phyloP scores from a whole-genome alignment of 2,888 invertebrate species.

The Xestia sexstrigata region DNA sequence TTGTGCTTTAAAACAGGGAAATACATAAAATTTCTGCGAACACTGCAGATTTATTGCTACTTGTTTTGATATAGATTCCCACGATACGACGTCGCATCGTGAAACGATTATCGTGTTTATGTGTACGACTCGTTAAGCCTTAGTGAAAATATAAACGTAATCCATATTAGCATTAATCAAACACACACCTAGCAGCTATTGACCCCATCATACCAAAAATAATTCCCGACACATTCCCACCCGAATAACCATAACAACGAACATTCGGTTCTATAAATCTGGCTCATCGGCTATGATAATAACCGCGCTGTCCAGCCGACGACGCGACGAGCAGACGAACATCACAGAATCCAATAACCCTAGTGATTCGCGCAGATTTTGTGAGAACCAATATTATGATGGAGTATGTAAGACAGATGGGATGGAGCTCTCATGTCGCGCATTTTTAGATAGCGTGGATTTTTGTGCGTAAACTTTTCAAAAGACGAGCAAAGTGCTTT shows the following conservation, averaged over 20 bases:
- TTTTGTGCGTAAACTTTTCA: too few species aligned
- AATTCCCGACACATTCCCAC: not conserved
- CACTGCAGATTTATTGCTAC: too few species aligned
- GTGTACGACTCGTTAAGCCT: too few species aligned
- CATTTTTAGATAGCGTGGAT: not conserved
- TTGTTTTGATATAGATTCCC: too few species aligned
- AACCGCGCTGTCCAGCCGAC: slow-evolving; percentile 64
- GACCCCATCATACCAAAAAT: not conserved
- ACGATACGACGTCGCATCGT: too few species aligned
- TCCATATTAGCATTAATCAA: not conserved
- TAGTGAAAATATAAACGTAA: too few species aligned
- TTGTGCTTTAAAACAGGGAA: too few species aligned
- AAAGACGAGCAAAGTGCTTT: too few species aligned
- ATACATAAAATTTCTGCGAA: too few species aligned
- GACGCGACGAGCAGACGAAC: slow-evolving; percentile 67
- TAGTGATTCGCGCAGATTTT: slow-evolving; percentile 81
- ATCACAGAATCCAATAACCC: slow-evolving; percentile 82
- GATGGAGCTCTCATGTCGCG: slow-evolving; percentile 17
- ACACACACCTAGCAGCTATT: not conserved
- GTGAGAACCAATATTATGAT: slow-evolving; percentile 71
- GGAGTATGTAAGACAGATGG: slow-evolving; percentile 64
- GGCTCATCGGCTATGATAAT: slow-evolving; percentile 64
- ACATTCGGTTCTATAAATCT: slow-evolving; percentile 48
- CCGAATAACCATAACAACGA: not conserved
- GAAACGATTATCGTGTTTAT: too few species aligned